phyloP scores from a whole-genome alignment of 1,140 invertebrate genomes.

The Chrysoperla carnea region DNA sequence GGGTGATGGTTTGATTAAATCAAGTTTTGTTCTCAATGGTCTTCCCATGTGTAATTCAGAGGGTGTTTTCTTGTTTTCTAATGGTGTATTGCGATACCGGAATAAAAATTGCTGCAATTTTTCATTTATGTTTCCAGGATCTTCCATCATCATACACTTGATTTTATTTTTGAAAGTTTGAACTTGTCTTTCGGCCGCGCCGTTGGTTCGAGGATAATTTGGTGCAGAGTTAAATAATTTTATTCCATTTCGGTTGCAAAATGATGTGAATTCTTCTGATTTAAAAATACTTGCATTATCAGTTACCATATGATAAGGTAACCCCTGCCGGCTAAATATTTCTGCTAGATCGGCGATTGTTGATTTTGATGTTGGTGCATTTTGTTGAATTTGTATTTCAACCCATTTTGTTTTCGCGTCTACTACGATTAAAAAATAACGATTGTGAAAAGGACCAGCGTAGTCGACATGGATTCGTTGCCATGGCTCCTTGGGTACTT shows the following conservation, averaged over 20 bases:
- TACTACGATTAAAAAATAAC: constrained; percentile 21
- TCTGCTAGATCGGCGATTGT: neutral
- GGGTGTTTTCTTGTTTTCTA: too few species aligned
- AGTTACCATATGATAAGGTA: neutral
- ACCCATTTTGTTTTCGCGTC: constrained; percentile 24
- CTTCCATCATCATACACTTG: too few species aligned
- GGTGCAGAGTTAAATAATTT: neutral
- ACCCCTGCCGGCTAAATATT: neutral
- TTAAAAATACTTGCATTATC: neutral
- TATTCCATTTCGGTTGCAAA: neutral
- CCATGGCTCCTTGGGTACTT: constrained; percentile 15
- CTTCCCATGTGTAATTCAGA: too few species aligned
- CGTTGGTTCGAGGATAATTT: neutral
- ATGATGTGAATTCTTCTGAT: neutral
- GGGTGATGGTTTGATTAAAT: too few species aligned
- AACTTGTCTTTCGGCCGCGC: neutral
- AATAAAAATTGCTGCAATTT: too few species aligned
- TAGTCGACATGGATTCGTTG: constrained; percentile 29
- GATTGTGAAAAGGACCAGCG: constrained; percentile 19
- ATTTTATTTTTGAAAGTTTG: neutral
- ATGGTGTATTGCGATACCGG: too few species aligned
- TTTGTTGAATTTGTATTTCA: constrained; percentile 11
- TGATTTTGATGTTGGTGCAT: neutral
- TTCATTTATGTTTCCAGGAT: too few species aligned
- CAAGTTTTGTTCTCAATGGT: too few species aligned